These are phyloP conservation scores for Cosmia pyralina DNA, from an alignment of 2,888 invertebrate species.

Conservation along the genomic window DNA sequence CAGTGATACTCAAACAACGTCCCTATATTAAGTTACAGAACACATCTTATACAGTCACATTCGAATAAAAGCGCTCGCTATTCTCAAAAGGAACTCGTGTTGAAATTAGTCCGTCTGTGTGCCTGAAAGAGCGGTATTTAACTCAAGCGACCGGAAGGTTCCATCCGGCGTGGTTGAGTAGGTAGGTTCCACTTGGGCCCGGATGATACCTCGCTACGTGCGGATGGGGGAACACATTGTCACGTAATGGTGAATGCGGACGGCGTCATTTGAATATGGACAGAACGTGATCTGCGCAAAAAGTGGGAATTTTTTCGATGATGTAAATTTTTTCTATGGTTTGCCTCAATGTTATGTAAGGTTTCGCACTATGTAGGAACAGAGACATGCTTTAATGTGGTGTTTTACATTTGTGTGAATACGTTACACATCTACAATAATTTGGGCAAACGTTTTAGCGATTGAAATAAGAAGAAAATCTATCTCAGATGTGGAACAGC, in stretches of 20 bases:
- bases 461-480: not conserved
- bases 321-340: slow-evolving; percentile 9
- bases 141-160: slow-evolving; percentile 73
- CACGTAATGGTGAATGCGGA: slow-evolving; percentile 58
- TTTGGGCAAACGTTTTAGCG: not conserved
- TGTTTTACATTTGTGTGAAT: not conserved
- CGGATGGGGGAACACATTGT: slow-evolving; percentile 53
- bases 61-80: slow-evolving; percentile 48
- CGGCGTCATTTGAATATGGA: slow-evolving; percentile 56
- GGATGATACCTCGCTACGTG: slow-evolving; percentile 58
- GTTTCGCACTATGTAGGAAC: not conserved
- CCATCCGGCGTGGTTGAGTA: slow-evolving; percentile 68
- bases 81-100: slow-evolving; percentile 59
- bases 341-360: not conserved
- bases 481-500: not conserved
- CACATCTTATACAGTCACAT: slow-evolving; percentile 41
- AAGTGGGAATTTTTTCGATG: slow-evolving; percentile 35
- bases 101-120: slow-evolving; percentile 69
- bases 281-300: slow-evolving; percentile 53
- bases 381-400: not conserved
- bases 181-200: slow-evolving; percentile 56
- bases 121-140: slow-evolving; percentile 71
- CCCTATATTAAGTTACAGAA: slow-evolving; percentile 50
- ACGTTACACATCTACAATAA: not conserved
- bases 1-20: slow-evolving; percentile 39